These are phyloP conservation scores for Phyllostomus hastatus DNA, from an alignment of 2,113 vertebrate species.

Conservation along the genomic window DNA sequence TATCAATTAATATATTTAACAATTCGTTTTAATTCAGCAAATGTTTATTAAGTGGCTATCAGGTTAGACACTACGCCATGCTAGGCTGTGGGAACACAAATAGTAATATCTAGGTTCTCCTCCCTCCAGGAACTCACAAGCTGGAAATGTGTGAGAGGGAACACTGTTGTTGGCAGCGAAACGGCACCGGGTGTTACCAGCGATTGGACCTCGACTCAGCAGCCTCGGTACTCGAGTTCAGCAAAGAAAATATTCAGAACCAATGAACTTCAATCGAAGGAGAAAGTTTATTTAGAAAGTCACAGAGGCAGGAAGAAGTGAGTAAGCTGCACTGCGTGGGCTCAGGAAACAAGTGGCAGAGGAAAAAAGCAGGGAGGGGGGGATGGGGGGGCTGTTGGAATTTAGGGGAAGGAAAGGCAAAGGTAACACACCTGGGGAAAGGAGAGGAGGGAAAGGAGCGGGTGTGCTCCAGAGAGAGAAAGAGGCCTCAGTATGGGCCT, in stretches of 20 bases:
- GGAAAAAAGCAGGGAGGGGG: background rate
- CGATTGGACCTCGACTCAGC: background rate
- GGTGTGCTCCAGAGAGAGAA: background rate
- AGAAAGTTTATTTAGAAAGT: background rate
- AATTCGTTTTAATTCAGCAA: conserved; percentile 1
- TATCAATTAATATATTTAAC: background rate
- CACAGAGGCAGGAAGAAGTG: background rate
- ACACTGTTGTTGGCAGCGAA: background rate
- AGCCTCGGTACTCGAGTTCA: background rate
- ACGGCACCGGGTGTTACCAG: background rate
- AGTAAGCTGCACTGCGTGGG: background rate
- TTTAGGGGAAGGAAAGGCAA: background rate
- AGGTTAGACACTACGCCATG: background rate
- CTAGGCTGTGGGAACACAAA: background rate
- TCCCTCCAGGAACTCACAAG: conserved; percentile 1
- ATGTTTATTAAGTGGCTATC: background rate
- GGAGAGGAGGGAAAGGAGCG: background rate
- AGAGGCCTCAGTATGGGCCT: no score
- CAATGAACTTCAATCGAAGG: background rate
- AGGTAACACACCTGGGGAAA: background rate
- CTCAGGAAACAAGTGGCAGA: background rate
- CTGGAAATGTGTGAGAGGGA: background rate
- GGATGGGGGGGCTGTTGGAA: background rate
- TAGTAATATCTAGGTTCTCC: background rate
- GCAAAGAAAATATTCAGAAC: background rate